Evolutionary conservation across 2,888 invertebrate genomes (phyloP).

Genomic region (Euspilapteryx auroguttella): DNA sequence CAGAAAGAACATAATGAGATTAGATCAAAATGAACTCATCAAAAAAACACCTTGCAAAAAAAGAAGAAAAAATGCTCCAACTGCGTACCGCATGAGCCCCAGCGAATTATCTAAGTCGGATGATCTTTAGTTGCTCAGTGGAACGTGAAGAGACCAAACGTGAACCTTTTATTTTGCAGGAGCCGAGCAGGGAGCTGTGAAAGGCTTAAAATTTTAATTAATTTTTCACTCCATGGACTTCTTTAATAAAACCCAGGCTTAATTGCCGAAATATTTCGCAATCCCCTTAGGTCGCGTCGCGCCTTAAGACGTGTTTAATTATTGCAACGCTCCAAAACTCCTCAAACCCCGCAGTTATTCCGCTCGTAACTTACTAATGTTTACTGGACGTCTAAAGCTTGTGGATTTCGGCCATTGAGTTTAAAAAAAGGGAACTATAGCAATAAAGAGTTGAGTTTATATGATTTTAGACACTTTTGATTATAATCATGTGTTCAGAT

Average conservation of each 20-base stretch:
- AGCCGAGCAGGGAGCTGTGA: constrained; percentile 29
- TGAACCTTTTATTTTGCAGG: constrained; percentile 35
- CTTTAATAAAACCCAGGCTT: constrained; percentile 34
- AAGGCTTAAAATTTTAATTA: constrained; percentile 51
- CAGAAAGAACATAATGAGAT: no score
- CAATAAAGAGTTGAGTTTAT: no score
- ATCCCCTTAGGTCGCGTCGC: constrained; percentile 23
- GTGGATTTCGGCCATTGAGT: not conserved
- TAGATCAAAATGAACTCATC: no score
- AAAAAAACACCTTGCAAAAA: no score
- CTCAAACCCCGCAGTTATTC: constrained; percentile 1
- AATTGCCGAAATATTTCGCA: constrained; percentile 45
- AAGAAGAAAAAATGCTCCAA: no score
- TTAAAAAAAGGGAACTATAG: no score
- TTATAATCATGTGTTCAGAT: no score
- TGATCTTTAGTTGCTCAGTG: constrained; percentile 52
- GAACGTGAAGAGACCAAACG: constrained; percentile 33
- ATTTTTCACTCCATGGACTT: constrained; percentile 49
- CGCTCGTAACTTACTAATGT: not conserved
- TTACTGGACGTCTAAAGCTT: no score
- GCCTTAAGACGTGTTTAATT: constrained; percentile 36
- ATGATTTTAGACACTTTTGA: no score
- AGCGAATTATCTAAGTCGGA: constrained; percentile 43
- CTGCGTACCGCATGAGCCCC: constrained; percentile 29
- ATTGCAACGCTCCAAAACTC: constrained; percentile 8